phyloP scores from a whole-genome alignment of 2,113 vertebrate species.

The Thamnophis sirtalis region DNA sequence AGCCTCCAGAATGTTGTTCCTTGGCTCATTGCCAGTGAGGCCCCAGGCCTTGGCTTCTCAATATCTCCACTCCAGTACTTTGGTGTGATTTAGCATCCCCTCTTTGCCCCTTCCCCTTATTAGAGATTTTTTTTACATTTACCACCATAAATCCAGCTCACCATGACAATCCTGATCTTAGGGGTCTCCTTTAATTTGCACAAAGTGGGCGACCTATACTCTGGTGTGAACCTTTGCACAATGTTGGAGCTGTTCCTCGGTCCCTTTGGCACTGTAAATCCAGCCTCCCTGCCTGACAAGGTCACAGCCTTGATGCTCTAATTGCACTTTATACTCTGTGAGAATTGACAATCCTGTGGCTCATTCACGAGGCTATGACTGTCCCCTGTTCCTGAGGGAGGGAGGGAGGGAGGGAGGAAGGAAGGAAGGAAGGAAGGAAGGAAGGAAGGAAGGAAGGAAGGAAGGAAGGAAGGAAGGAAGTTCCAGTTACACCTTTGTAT shows the following conservation, averaged over 20 bases:
- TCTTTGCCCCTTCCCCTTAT: conserved; percentile 4
- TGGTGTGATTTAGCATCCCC: conserved; percentile 6
- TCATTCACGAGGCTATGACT: conserved; percentile 7
- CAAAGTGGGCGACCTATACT: not conserved
- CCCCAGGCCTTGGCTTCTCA: not conserved
- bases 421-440: not conserved
- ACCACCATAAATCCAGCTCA: not conserved
- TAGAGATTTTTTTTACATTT: not conserved
- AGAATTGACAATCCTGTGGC: not conserved
- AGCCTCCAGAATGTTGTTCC: not conserved
- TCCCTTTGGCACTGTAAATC: conserved; percentile 13
- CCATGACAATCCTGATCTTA: not conserved
- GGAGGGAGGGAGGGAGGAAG: not conserved
- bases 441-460: not conserved
- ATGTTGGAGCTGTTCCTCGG: not conserved
- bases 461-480: not conserved
- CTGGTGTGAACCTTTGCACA: not conserved
- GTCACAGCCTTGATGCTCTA: conserved; percentile 21
- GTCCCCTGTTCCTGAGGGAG: conserved; percentile 18
- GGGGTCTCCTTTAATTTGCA: conserved; percentile 19
- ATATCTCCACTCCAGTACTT: not conserved
- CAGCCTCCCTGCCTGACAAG: not conserved
- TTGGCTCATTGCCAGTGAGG: not conserved
- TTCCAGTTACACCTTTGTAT: not conserved
- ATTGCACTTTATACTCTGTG: conserved; percentile 17